These are phyloP conservation scores for Gonatopus flavifemur DNA, from an alignment of 1,140 invertebrate species.

Conservation along the genomic window DNA sequence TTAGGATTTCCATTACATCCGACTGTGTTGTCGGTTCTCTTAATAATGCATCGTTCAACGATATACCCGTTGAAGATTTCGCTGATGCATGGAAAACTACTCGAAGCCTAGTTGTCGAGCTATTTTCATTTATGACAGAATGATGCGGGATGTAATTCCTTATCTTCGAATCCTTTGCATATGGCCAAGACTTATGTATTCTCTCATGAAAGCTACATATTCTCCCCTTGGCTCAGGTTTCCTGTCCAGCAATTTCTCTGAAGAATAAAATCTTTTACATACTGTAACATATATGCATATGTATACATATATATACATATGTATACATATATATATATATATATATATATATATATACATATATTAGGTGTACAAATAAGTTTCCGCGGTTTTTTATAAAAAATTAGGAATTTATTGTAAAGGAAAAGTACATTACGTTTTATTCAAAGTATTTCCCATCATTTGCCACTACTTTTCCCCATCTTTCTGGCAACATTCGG, in stretches of 20 bases:
- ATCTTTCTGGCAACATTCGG: too few relatives aligned
- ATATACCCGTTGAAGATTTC: background rate
- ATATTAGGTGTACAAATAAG: too few relatives aligned
- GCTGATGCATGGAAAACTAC: conserved; percentile 36
- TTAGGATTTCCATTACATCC: background rate
- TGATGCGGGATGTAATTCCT: background rate
- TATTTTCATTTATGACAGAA: background rate
- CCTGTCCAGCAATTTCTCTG: conserved; percentile 10
- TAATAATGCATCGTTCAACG: background rate
- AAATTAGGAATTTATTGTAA: too few relatives aligned
- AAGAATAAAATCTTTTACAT: conserved; percentile 7
- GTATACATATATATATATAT: too few relatives aligned
- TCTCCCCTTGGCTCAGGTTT: conserved; percentile 6
- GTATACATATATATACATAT: too few relatives aligned
- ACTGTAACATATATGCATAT: too few relatives aligned
- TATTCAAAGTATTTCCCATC: too few relatives aligned
- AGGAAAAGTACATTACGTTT: too few relatives aligned
- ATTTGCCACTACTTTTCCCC: too few relatives aligned
- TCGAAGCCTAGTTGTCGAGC: conserved; percentile 28
- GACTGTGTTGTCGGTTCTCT: background rate
- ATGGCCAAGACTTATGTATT: conserved; percentile 25
- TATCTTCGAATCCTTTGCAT: conserved; percentile 14
- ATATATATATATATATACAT: too few relatives aligned
- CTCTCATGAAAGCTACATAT: conserved; percentile 25
- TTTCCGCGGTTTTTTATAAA: too few relatives aligned